Evolutionary conservation across 2,113 vertebrate species (phyloP), one percentile per base, ranked within the genome.

Genomic region (Albula glossodonta): DNA sequence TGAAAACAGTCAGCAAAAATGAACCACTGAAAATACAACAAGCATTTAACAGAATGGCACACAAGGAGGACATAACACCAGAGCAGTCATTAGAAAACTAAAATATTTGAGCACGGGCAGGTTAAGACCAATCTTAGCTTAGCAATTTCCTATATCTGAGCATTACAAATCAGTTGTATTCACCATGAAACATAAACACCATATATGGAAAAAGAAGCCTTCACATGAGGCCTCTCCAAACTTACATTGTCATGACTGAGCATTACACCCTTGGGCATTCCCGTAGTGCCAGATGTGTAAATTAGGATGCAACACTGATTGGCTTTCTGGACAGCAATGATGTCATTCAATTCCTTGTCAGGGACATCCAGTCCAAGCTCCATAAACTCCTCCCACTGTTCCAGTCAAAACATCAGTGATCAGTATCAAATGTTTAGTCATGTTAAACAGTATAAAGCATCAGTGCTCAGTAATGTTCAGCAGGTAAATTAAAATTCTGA

Each of bases 201-300:
- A 22, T 66, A 3, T 7, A 19, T 66, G 15, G 12, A 66, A 2
- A 15, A 5, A 19, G 60, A 5, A 66, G 5, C 4, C n/a, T 10
- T 31, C 70, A 25, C 22, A 7, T 10, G 0, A 74, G 22, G 2
- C 8, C n/a, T 74, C n/a, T 57, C 0, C 25, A 83, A 70, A 90
- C 94, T 63, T 95, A 98, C 97, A 12, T 97, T 98, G 92, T 98
- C 97, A 63, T 98, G 97, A 86, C 96, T 98, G 90, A 98, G 93
- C 97, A 98, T 98, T 84, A 96, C 97, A 83, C 97, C 97, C 93
- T 98, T 98, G 0, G 97, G 96, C 80, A 86, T 93, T 81, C 97
- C 97, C 0, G 97, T 98, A 50, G 97, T 98, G 88, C 97, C 97
- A 0, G 97, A 98, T 0, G 97, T 98, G 88, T 98, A 98, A 85